These are phyloP conservation scores for Brachionus manjavacas DNA, from an alignment of 1,140 invertebrate species.

Conservation along the genomic window DNA sequence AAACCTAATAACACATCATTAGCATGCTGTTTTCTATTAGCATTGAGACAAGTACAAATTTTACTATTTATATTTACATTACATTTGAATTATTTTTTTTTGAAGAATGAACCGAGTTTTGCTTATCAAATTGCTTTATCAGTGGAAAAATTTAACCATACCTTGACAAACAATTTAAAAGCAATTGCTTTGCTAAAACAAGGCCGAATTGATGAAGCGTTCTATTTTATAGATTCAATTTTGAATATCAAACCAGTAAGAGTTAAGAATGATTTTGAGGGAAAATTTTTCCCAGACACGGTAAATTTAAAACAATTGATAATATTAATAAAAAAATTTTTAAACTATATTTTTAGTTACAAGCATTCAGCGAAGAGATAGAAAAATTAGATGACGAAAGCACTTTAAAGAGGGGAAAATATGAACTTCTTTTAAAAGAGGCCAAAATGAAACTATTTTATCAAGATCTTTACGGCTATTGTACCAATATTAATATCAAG, in stretches of 20 bases:
- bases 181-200: conserved; percentile 11
- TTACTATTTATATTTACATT: too few species aligned
- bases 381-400: background rate
- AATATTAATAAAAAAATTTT: background rate
- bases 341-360: background rate
- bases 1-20: conserved; percentile 4
- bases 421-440: background rate
- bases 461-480: conserved; percentile 29
- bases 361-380: background rate
- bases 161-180: conserved; percentile 16
- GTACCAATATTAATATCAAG: background rate
- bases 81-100: too few species aligned
- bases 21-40: conserved; percentile 8
- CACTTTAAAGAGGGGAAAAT: background rate
- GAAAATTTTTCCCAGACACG: conserved; percentile 5
- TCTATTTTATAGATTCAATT: background rate
- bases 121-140: background rate
- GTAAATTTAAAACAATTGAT: background rate
- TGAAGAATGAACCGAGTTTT: conserved; percentile 7
- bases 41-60: conserved; percentile 6
- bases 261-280: background rate
- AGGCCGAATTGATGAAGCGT: background rate
- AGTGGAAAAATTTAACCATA: conserved; percentile 4
- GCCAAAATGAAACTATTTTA: background rate
- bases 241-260: background rate